Evolutionary conservation across 2,797 vertebrate species (phyloP), one percentile per base, ranked within the genome.

Genomic region (Thaleichthys pacificus): DNA sequence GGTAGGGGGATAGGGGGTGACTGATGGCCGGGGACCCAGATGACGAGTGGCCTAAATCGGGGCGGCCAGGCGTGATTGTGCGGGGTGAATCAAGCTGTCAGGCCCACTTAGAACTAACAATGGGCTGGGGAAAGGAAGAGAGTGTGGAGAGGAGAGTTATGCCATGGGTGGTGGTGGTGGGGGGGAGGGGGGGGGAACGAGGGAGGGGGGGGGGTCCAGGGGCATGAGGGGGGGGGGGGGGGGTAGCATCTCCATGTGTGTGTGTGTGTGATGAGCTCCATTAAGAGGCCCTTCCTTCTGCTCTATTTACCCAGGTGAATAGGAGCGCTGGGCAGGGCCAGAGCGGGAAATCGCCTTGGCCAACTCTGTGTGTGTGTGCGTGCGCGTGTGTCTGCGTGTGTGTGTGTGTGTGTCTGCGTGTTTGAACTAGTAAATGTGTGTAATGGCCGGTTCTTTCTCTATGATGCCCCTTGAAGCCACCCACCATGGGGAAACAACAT

Each of bases 291-390:
- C 90, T 91, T 95, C 94, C 92, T 99, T 99, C 97, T 97, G 97
- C 97, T 99, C 97, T 97, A 97, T 94, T 99, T 98, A 94, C 91
- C 92, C 84, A 95, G 94, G 94, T 98, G 96, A 99, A 99, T 97
- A 91, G 95, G 76, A 80, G 86, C 89, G 86, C 86, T 86, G 85
- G 81, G 84, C 87, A 84, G 81, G 83, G 85, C 75, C 86, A 84
- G 86, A 92, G 89, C 84, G 87, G 88, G 88, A 91, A 91, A 57
- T 85, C 82, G 83, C 78, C 80, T 82, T 76, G 84, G 85, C 85
- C 82, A 80, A 68, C 69, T 72, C 42, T 78, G 69, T 74, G 61
- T 68, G 51, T 61, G 67, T 11, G 26, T 60, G 38, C 32, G 42
- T 58, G 5, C 49, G 15, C n/a, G 51, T 21, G n/a, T 70, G 22